These are phyloP conservation scores for Tympanuchus pallidicinctus DNA, from an alignment of 2,113 vertebrate species.

Conservation along the genomic window DNA sequence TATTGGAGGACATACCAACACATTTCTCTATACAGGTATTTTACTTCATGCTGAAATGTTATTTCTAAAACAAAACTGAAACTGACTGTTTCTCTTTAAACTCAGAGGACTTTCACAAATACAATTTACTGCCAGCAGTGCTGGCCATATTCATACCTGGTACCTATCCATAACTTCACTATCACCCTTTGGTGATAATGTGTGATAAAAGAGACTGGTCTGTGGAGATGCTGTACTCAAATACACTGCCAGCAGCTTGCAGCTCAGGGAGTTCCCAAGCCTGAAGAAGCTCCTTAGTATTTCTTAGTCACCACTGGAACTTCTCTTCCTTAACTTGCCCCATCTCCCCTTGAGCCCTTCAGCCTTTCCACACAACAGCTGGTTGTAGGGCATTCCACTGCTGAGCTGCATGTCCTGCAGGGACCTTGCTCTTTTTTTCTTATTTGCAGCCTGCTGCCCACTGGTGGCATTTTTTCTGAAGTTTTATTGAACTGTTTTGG, in stretches of 20 bases:
- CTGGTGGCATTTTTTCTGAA: neutral
- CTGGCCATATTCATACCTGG: neutral
- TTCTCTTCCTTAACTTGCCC: neutral
- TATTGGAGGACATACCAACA: slow-evolving; percentile 93
- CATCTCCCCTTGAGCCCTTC: neutral
- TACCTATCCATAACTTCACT: neutral
- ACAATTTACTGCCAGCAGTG: neutral
- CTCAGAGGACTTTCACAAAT: neutral
- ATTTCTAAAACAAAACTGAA: neutral
- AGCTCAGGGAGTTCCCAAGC: neutral
- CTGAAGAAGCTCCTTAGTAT: neutral
- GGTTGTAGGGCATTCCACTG: rapidly evolving
- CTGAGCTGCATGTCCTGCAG: neutral
- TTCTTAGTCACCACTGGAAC: neutral
- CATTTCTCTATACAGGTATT: slow-evolving; percentile 94
- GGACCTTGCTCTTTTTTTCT: neutral
- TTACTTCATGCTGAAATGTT: neutral
- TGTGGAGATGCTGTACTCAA: neutral
- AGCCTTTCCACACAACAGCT: neutral
- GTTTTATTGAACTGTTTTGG: neutral
- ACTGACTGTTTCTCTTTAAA: neutral
- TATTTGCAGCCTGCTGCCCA: neutral
- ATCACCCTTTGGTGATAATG: too few species aligned
- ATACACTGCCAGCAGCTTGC: neutral
- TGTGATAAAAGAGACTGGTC: neutral